Evolutionary conservation across 2,888 invertebrate genomes (phyloP), one percentile per base, ranked within the genome.

Genomic region (Leptogaster cylindrica): DNA sequence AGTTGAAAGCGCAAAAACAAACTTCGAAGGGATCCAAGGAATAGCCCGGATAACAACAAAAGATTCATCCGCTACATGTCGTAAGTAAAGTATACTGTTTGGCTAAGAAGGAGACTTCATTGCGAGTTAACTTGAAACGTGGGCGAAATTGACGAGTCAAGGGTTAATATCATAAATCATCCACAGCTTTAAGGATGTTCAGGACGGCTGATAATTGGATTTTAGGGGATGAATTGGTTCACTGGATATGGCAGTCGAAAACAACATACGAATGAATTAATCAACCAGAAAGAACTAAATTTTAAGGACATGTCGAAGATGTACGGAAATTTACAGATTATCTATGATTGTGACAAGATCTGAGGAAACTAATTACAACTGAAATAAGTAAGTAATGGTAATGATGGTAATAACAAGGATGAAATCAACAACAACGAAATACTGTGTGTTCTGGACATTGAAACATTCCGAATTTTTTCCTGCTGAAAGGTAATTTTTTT

Each of bases 151-250:
- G 64, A 64, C 64, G 64, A 50, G 50, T 50, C 36, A 36, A 48
- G 48, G 48, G 36, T 48, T 64, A 48, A 64, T 31, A 46, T 63
- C 63, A 63, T 64, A 64, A 64, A 64, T 64, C 64, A 64, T 64
- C 36, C 33, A 10, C 64, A 14, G 48, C 31, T 64, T 48, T 36
- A 64, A 50, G 50, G 36, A 50, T 50, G 64, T 46, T 64, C 33
- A 48, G 50, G 64, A 50, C 48, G 31, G 48, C 36, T 64, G 64
- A 64, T 64, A 64, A 64, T 64, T 64, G 64, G 64, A 64, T 64
- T 64, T 64, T 36, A 36, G 31, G 46, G 50, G 64, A 64, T 64
- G 48, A 48, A 31, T 50, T 14, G 64, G 44, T 64, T 48, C 31
- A 48, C 33, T 48, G 46, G 50, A 36, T 64, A 20, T 33, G 33